Conservation (phyloP, 2,113 vertebrate genomes). For the Pseudois nayaur region DNA sequence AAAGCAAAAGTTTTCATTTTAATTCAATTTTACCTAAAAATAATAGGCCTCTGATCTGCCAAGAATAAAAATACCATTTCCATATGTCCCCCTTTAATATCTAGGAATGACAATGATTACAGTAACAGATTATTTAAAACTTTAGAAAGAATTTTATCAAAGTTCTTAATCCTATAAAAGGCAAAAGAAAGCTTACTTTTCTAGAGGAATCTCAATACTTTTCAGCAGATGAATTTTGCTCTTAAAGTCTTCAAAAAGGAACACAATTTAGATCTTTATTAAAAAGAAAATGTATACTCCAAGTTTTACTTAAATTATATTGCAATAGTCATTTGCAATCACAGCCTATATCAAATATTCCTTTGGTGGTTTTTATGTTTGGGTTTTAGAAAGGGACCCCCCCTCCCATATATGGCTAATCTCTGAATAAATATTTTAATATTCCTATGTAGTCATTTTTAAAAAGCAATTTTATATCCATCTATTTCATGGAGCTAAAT, state of each 20-base stretch:
- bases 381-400: neutral
- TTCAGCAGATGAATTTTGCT: slow-evolving; percentile 1
- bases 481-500: neutral
- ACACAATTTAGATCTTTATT: neutral
- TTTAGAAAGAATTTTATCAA: neutral
- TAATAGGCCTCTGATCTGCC: neutral
- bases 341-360: neutral
- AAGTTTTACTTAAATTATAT: slow-evolving; percentile 10
- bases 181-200: neutral
- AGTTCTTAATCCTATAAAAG: neutral
- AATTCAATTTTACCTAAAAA: neutral
- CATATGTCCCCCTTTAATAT: neutral
- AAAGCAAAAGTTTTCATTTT: slow-evolving; percentile 11
- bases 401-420: neutral
- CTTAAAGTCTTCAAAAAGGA: neutral
- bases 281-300: slow-evolving; percentile 15
- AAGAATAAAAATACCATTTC: neutral
- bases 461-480: neutral
- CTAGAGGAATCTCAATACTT: neutral
- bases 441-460: neutral
- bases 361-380: neutral
- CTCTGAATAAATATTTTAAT: slow-evolving; percentile 37
- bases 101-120: neutral
- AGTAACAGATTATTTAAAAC: neutral
- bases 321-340: neutral